Evolutionary conservation across 2,888 invertebrate genomes (phyloP).

Genomic region (Hecatera dysodea): DNA sequence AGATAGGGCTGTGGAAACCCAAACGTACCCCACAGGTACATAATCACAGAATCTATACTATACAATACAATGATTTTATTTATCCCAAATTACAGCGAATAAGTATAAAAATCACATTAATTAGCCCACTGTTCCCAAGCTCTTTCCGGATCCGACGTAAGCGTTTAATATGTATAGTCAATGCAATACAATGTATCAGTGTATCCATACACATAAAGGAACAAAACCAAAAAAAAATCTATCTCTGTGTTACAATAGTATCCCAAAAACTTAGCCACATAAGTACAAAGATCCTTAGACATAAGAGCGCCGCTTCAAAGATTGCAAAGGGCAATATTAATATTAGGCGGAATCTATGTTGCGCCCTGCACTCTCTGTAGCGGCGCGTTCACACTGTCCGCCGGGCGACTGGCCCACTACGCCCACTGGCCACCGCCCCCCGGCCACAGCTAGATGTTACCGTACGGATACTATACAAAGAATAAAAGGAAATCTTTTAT

Average conservation of each 20-base stretch:
- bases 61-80: conserved; percentile 79
- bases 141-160: conserved; percentile 79
- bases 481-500: conserved; percentile 87
- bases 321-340: conserved; percentile 88
- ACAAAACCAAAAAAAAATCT: conserved; percentile 90
- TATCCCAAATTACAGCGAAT: conserved; percentile 80
- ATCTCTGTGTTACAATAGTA: conserved; percentile 84
- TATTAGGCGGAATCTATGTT: conserved; percentile 90
- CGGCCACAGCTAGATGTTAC: conserved; percentile 82
- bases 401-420: conserved; percentile 47
- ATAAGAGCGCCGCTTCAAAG: conserved; percentile 85
- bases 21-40: conserved; percentile 85
- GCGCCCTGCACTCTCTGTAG: conserved; percentile 88
- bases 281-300: conserved; percentile 85
- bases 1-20: conserved; percentile 82
- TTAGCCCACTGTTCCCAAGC: conserved; percentile 82
- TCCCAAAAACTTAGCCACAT: conserved; percentile 84
- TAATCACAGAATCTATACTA: conserved; percentile 87
- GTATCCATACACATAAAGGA: conserved; percentile 90
- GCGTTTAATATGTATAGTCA: conserved; percentile 81
- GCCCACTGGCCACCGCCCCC: conserved; percentile 66
- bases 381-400: conserved; percentile 75
- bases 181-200: conserved; percentile 79
- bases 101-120: conserved; percentile 87
- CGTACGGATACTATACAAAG: conserved; percentile 87